Base-by-base conservation (phyloP, 2,113 vertebrate genomes). In the Vulpes ferrilata region DNA sequence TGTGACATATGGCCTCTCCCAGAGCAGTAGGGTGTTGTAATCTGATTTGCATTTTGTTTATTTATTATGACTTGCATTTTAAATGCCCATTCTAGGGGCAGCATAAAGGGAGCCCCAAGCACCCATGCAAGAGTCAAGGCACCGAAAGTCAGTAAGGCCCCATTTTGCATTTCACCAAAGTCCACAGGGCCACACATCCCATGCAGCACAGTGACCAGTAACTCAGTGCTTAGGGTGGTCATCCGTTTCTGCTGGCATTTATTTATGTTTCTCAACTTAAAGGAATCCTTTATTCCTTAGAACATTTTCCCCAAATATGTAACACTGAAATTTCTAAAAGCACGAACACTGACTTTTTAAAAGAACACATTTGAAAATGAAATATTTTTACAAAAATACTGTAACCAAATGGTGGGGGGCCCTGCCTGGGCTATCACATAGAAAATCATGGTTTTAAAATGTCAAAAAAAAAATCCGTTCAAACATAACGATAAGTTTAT, bases 361-460 rank as follows among this genome's bases (percentile, higher is more conserved):
- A 64, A 53, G 7, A 88, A 95, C 73, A 86, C 43, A 20, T 57
- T n/a, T 88, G 76, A 87, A 84, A 76, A 92, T 59, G 13, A 87
- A 94, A 69, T 64, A n/a, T 22, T 96, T 96, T 97, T 87, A 12
- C 6, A 79, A 71, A 73, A 90, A 3, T 51, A 17, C 27, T 69
- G 0, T 59, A 62, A 67, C 84, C 80, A 15, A 62, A 82, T 51
- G 25, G 12, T 78, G 89, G 51, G 20, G 7, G 12, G 43, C 43
- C 43, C 1, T 43, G 16, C 19, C 17, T 55, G 59, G 9, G 9
- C 5, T 83, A 11, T 83, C 35, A n/a, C 6, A 55, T 16, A 81
- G 81, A 22, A 93, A 80, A 65, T 76, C 25, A 15, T 30, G 23
- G 11, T n/a, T 96, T 95, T 51, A 69, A 69, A 85, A 69, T 22